Conservation (phyloP, 2,113 vertebrate genomes). For the Cyanoderma ruficeps region DNA sequence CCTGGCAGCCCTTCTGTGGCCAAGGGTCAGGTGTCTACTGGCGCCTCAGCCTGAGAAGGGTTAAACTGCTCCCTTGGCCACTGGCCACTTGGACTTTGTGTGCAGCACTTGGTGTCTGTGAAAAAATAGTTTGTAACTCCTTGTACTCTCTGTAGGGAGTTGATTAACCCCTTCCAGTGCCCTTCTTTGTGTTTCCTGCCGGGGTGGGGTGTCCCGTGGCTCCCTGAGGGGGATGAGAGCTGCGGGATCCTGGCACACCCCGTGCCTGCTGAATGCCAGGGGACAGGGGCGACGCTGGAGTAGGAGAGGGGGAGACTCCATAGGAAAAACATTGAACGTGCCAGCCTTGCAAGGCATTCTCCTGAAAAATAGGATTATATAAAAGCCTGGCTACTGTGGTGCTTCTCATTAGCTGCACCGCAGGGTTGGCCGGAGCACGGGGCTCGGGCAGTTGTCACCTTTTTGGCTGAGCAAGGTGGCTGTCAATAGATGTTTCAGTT, state of each 20-base stretch:
- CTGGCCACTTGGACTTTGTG: neutral
- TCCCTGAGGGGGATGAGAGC: accelerated
- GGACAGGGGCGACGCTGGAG: neutral
- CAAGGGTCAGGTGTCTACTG: accelerated
- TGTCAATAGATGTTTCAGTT: neutral
- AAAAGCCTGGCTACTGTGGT: neutral
- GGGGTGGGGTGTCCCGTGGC: neutral
- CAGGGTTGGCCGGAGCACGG: accelerated
- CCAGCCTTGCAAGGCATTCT: neutral
- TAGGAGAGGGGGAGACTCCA: neutral
- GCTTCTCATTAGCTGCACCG: neutral
- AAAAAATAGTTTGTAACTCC: neutral
- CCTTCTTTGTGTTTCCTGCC: neutral
- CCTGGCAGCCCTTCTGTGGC: neutral
- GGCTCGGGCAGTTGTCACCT: constrained; percentile 1
- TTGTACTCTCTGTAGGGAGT: neutral
- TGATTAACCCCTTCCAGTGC: neutral
- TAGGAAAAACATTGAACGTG: neutral
- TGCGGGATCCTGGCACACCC: neutral
- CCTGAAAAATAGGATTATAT: constrained; percentile 17
- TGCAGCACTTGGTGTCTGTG: neutral
- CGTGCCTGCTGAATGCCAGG: accelerated
- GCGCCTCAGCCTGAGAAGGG: accelerated
- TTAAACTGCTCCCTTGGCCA: neutral
- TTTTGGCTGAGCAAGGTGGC: neutral